Evolutionary conservation across 2,888 invertebrate species (phyloP), one percentile per base, ranked within the genome.

Genomic region (Tetheella fluctuosa): DNA sequence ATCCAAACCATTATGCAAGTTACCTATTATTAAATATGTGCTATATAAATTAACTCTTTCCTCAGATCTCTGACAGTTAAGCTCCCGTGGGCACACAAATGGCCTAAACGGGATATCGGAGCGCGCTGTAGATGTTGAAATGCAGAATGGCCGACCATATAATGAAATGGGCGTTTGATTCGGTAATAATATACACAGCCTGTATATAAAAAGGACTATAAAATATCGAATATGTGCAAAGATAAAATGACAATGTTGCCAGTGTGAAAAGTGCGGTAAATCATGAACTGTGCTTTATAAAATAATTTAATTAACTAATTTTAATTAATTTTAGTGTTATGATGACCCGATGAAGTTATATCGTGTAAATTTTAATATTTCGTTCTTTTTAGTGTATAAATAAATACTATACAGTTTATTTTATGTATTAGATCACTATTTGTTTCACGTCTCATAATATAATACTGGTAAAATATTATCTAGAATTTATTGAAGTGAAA

Each of bases 1-100:
- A 30, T 30, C 30, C 30, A 30, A 30, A 30, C 8, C 10, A 8
- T 1, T 30, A 8, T 30, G 10, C 10, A 30, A 30, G 8, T 1
- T 15, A 39, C 17, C 37, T 42, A 7, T 42, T 7, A n/a, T 17
- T 42, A 1, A 42, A 3, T 7, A 39, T 15, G 39, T 39, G 42
- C 7, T 42, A 17, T 6, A 52, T 23, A 52, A 48, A 23, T 5
- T 20, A 23, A 52, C n/a, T 34, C 13, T 59, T 25, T 63, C 77
- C 67, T 1, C 84, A 93, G 93, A 93, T 78, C 92, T 93, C 83
- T 93, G 93, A 93, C 93, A 93, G 72, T 90, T 92, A 88, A 91
- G 83, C 64, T 91, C 93, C 92, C 93, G 92, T 91, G 90, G 87
- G 81, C 90, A 82, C 72, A 64, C 69, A 13, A 91, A 91, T 68